Conservation (phyloP, 1,140 invertebrate species). For the Contarinia nasturtii region DNA sequence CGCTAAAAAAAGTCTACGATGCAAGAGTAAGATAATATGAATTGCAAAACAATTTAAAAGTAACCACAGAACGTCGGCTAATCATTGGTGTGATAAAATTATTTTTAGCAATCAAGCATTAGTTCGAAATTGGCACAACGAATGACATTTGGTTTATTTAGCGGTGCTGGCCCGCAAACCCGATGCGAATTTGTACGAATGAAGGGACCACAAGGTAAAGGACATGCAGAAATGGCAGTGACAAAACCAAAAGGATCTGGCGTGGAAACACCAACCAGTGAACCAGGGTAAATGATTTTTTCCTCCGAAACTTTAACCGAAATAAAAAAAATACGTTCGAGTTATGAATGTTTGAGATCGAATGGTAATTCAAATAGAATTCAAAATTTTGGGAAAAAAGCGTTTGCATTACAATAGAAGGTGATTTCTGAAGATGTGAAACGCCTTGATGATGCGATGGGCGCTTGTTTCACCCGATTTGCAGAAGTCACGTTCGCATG, state of each 20-base stretch:
- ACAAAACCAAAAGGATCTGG: slow-evolving; percentile 78
- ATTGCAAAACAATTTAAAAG: neutral
- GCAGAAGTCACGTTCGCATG: too few species aligned
- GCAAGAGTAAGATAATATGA: slow-evolving; percentile 50
- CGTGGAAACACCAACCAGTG: slow-evolving; percentile 86
- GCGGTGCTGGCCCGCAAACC: slow-evolving; percentile 43
- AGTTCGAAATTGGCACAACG: slow-evolving; percentile 88
- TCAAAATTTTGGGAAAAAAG: too few species aligned
- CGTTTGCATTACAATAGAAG: too few species aligned
- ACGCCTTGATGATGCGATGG: too few species aligned
- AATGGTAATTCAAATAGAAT: too few species aligned
- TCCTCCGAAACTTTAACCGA: too few species aligned
- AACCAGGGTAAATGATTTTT: slow-evolving; percentile 38
- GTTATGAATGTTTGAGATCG: too few species aligned
- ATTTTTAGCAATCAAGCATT: slow-evolving; percentile 62
- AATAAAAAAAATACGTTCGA: too few species aligned
- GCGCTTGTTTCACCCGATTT: too few species aligned
- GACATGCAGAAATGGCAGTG: slow-evolving; percentile 95
- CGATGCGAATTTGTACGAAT: slow-evolving; percentile 94
- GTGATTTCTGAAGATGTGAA: too few species aligned
- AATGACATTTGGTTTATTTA: slow-evolving; percentile 87
- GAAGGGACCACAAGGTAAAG: slow-evolving; percentile 91
- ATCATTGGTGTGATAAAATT: too few species aligned
- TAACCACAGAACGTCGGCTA: neutral
- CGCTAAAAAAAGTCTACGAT: slow-evolving; percentile 91